A percentile compares a stretch with the other conserved stretches of the same genome.
Evolutionary conservation across 2,797 vertebrate species (phyloP).

Genomic region (Chlorospingus flavigularis): DNA sequence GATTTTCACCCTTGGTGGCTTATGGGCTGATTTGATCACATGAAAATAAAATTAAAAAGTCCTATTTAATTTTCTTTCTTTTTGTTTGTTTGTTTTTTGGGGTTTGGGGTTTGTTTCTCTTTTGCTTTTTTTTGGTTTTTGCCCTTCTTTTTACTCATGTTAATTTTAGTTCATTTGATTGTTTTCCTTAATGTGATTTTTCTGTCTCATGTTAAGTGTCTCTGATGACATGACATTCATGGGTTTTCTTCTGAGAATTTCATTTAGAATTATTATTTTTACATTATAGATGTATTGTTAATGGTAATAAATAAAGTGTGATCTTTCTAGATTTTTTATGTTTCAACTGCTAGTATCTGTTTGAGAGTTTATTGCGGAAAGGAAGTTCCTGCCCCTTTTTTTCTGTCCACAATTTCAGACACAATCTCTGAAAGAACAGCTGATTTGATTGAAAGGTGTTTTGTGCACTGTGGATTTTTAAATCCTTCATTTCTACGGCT

Average conservation of each 20-base stretch:
- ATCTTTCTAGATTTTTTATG: neutral
- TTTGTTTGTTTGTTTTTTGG: neutral
- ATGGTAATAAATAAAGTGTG: neutral
- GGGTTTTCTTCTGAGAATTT: neutral
- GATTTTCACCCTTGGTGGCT: neutral
- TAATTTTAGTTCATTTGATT: neutral
- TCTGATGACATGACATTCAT: neutral
- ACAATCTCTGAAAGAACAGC: neutral
- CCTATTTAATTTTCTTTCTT: rapidly evolving
- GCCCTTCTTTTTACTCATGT: rapidly evolving
- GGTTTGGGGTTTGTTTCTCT: neutral
- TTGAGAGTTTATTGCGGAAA: neutral
- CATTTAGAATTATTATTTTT: neutral
- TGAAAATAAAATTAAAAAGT: neutral
- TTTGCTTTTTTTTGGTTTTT: neutral
- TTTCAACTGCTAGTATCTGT: neutral
- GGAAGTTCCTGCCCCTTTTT: neutral
- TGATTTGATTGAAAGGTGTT: neutral
- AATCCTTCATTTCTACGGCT: neutral
- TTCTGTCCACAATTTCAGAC: neutral
- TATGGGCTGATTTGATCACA: neutral
- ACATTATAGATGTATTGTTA: neutral
- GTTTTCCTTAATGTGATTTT: neutral
- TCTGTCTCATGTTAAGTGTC: neutral
- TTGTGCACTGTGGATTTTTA: neutral